Percentiles rank a stretch among this genome's conserved stretches.
Conservation (phyloP, 2,888 invertebrate genomes). For the Caenorhabditis japonica region DNA sequence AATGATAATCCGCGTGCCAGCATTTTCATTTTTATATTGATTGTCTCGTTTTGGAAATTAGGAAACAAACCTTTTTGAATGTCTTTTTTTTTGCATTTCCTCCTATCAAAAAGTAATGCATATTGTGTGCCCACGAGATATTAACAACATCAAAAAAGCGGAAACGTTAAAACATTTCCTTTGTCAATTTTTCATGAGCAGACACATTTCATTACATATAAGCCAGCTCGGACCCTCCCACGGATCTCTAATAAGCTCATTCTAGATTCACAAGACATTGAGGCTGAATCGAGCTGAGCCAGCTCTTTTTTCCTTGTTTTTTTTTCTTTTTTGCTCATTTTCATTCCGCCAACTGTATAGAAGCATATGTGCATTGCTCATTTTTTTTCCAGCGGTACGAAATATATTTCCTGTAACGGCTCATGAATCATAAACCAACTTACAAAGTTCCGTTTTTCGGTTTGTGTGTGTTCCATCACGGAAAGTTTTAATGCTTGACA, state of each 20-base stretch:
- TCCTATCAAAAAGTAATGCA: no score
- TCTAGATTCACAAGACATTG: slow-evolving; percentile 41
- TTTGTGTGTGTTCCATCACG: slow-evolving; percentile 2
- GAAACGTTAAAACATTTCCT: no score
- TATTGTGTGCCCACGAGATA: no score
- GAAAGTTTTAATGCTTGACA: slow-evolving; percentile 7
- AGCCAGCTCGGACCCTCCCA: not conserved
- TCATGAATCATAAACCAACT: not conserved
- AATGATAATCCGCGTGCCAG: slow-evolving; percentile 2
- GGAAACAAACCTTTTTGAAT: slow-evolving; percentile 4
- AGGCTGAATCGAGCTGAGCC: slow-evolving; percentile 4
- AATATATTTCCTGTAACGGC: not conserved
- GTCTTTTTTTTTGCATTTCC: no score
- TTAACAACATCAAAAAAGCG: no score
- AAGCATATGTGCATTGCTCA: no score
- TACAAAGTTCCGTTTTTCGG: not conserved
- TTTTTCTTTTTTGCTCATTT: not conserved
- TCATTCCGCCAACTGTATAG: no score
- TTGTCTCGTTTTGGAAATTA: not conserved
- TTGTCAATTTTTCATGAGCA: slow-evolving; percentile 32
- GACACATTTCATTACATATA: slow-evolving; percentile 6
- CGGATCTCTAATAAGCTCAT: slow-evolving; percentile 43
- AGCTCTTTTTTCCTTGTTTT: slow-evolving; percentile 13
- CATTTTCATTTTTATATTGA: not conserved
- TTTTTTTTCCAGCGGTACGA: slow-evolving; percentile 10